Conservation (phyloP, 2,113 vertebrate genomes). For the Lethenteron camtschaticum region DNA sequence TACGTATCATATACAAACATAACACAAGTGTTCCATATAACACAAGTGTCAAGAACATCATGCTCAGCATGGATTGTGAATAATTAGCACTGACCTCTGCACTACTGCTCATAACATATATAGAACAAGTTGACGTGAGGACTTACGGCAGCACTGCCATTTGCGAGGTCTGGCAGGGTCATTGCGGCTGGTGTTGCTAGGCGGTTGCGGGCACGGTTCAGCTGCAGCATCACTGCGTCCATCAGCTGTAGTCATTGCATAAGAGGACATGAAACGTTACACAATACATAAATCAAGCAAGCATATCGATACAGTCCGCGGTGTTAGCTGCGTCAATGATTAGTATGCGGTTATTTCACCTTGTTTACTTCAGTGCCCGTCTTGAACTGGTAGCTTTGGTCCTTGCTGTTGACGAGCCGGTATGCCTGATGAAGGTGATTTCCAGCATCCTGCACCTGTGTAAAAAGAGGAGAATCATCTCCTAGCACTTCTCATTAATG, state of each 20-base stretch:
- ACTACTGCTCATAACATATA: no score
- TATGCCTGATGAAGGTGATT: slow-evolving; percentile 83
- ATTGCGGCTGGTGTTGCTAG: slow-evolving; percentile 76
- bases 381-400: slow-evolving; percentile 58
- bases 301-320: neutral
- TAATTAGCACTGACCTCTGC: no score
- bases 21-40: no score
- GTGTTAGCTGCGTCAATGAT: neutral
- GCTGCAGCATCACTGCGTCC: slow-evolving; percentile 89
- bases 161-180: slow-evolving; percentile 70
- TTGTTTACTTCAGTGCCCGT: slow-evolving; percentile 77
- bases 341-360: slow-evolving; percentile 24
- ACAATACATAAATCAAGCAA: neutral
- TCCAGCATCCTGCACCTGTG: slow-evolving; percentile 82
- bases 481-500: no score
- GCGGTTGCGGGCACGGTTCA: slow-evolving; percentile 68
- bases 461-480: no score
- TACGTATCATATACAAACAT: no score
- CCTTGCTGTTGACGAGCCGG: slow-evolving; percentile 52
- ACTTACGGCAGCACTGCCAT: slow-evolving; percentile 60
- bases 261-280: neutral
- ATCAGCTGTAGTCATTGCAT: slow-evolving; percentile 37
- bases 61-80: no score
- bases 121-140: neutral
- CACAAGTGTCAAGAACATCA: no score